Percentiles rank a stretch among this genome's conserved stretches.
Conservation (phyloP, 2,797 vertebrate genomes). For the Manis javanica region DNA sequence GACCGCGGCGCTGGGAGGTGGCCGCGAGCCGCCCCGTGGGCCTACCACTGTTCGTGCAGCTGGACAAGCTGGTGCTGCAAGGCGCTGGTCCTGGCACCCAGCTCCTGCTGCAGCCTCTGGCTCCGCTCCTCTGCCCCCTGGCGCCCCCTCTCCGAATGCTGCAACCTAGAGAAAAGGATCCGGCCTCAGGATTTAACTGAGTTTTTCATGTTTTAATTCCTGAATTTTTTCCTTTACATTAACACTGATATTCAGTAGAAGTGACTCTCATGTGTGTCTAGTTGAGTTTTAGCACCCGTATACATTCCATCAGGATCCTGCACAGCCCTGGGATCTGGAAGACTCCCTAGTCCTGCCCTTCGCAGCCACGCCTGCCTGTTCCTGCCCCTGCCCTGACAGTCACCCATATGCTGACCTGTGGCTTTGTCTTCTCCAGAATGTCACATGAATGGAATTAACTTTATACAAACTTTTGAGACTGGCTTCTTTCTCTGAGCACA, state of each 20-base stretch:
- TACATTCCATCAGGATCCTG: not conserved
- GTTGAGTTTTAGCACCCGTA: not conserved
- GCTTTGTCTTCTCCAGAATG: not conserved
- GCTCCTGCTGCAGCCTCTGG: constrained; percentile 90
- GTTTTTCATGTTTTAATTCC: not conserved
- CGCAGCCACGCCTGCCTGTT: not conserved
- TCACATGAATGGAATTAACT: not conserved
- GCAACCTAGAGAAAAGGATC: constrained; percentile 85
- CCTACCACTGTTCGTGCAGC: constrained; percentile 92
- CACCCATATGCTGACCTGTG: not conserved
- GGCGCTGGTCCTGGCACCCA: constrained; percentile 88
- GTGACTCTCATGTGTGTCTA: too few relatives aligned
- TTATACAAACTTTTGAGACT: not conserved
- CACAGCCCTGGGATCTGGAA: not conserved
- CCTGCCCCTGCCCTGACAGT: not conserved
- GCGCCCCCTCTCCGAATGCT: constrained; percentile 89
- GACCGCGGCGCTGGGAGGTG: not conserved
- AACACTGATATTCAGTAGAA: not conserved
- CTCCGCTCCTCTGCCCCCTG: constrained; percentile 90
- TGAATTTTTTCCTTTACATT: not conserved
- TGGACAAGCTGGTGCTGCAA: constrained; percentile 92
- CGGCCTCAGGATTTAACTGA: not conserved
- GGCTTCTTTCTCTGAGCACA: not conserved
- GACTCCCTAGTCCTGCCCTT: not conserved
- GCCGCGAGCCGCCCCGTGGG: accelerated